A percentile compares a stretch with the other conserved stretches of the same genome.
Evolutionary conservation across 2,113 vertebrate species (phyloP).

Genomic region (Grammomys dolichurus): DNA sequence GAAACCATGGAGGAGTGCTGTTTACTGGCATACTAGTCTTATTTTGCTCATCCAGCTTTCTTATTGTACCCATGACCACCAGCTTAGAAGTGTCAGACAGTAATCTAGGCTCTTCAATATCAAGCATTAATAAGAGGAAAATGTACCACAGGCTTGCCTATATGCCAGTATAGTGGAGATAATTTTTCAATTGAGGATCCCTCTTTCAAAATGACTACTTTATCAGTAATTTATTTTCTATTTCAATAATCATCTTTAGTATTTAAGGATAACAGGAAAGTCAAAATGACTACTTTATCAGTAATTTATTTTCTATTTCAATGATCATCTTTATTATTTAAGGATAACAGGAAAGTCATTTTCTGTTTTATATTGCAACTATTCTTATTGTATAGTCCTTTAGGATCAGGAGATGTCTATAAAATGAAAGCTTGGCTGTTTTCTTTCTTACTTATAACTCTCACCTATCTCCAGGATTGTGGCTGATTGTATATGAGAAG

Average conservation of each 20-base stretch:
- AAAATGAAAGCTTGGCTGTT: not conserved
- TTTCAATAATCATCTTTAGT: not conserved
- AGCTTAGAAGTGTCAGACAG: not conserved
- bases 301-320: not conserved
- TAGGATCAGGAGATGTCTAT: not conserved
- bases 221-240: not conserved
- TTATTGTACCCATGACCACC: not conserved
- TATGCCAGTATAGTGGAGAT: not conserved
- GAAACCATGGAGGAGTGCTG: not conserved
- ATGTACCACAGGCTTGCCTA: not conserved
- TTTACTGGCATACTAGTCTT: not conserved
- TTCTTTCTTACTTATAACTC: not conserved
- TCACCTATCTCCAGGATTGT: not conserved
- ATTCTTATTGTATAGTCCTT: not conserved
- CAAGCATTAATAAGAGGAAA: not conserved
- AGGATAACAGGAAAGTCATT: not conserved
- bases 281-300: not conserved
- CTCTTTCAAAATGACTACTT: not conserved
- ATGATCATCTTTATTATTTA: not conserved
- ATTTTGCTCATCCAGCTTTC: not conserved
- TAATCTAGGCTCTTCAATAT: not conserved
- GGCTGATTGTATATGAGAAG: not conserved
- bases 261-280: no score
- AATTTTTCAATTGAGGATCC: not conserved
- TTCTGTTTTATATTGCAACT: not conserved